Percentiles rank a stretch among this genome's conserved stretches.
phyloP scores from a whole-genome alignment of 64 coral and sea anemone genomes.

The Exaiptasia diaphana region DNA sequence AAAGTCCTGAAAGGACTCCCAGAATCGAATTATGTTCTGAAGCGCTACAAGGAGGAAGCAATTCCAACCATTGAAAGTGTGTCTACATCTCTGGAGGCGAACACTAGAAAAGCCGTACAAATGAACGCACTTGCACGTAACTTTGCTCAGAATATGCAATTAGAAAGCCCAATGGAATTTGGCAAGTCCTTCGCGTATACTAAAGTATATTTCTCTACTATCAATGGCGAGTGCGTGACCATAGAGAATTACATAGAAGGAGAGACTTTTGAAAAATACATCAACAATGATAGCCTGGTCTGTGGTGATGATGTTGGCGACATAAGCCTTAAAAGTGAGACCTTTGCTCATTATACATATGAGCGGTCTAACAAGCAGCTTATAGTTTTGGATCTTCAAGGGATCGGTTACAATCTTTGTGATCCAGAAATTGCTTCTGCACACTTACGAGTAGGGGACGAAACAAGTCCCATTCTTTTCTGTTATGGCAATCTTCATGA shows the following conservation, averaged over 20 bases:
- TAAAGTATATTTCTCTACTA: conserved; percentile 48
- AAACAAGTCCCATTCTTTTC: conserved; percentile 7
- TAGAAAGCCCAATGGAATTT: conserved; percentile 32
- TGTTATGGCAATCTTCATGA: conserved; percentile 51
- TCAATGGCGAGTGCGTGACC: conserved; percentile 59
- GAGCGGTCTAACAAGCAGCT: conserved; percentile 32
- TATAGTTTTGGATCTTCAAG: conserved; percentile 62
- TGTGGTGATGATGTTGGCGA: conserved; percentile 43
- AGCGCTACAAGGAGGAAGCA: conserved; percentile 29
- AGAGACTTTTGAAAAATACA: conserved; percentile 54
- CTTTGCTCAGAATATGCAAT: not conserved
- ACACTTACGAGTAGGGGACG: not conserved
- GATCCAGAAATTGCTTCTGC: conserved; percentile 62
- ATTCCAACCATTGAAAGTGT: not conserved
- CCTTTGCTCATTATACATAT: conserved; percentile 65
- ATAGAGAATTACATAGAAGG: conserved; percentile 55
- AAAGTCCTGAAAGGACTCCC: conserved; percentile 19
- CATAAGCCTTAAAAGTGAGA: conserved; percentile 36
- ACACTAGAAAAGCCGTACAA: not conserved
- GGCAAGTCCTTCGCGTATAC: conserved; percentile 52
- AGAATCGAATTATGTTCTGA: conserved; percentile 21
- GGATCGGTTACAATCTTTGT: conserved; percentile 45
- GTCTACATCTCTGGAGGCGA: conserved; percentile 9
- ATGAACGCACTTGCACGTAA: not conserved
- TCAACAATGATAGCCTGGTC: conserved; percentile 47